Conservation (phyloP, 2,113 vertebrate genomes). For the Aptenodytes patagonicus region DNA sequence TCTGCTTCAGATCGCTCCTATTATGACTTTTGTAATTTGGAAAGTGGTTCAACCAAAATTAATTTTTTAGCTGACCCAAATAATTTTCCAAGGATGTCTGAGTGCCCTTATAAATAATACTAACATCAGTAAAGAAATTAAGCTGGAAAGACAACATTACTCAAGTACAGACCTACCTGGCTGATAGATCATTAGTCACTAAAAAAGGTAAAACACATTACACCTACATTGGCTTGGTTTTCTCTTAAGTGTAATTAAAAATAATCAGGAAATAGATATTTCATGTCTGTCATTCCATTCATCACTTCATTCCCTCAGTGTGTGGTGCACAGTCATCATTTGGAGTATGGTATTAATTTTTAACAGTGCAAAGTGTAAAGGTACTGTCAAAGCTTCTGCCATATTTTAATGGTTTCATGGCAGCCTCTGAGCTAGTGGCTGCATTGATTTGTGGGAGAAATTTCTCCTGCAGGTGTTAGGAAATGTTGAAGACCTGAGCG, state of each 20-base stretch:
- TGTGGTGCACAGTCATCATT: background rate
- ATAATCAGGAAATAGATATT: background rate
- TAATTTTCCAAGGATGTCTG: background rate
- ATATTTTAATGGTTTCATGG: background rate
- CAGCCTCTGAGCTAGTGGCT: background rate
- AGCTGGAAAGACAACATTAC: background rate
- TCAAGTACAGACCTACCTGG: background rate
- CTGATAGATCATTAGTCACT: background rate
- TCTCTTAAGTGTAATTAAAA: background rate
- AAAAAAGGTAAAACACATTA: background rate
- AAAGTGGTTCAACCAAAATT: background rate
- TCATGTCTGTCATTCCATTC: background rate
- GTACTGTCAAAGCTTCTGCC: background rate
- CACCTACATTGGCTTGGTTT: background rate
- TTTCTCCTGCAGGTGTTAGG: background rate
- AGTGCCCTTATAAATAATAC: background rate
- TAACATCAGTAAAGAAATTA: background rate
- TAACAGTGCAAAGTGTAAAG: background rate
- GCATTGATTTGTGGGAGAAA: background rate
- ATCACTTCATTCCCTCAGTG: background rate
- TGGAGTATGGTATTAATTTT: background rate
- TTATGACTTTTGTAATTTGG: background rate
- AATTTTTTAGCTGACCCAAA: background rate
- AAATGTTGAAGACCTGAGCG: background rate
- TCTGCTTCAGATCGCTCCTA: background rate